Conservation (phyloP, 1,140 invertebrate species). For the Sogatella furcifera region DNA sequence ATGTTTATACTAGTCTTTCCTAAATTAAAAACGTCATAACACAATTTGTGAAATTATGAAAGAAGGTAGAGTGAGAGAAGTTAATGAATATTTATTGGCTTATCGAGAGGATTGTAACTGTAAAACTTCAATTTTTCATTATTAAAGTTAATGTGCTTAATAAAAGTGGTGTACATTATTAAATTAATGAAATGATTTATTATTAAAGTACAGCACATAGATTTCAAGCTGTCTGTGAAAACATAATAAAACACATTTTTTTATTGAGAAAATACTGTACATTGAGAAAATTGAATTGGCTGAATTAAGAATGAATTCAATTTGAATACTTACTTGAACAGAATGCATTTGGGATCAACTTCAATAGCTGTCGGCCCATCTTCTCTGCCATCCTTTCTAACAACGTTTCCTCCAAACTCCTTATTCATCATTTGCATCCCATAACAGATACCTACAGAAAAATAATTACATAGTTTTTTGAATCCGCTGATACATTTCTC, state of each 20-base stretch:
- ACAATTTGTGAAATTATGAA: too few relatives aligned
- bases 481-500: too few relatives aligned
- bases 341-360: conserved; percentile 74
- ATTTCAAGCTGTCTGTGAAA: background rate
- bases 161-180: too few relatives aligned
- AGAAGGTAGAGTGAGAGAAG: too few relatives aligned
- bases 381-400: conserved; percentile 76
- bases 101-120: conserved; percentile 2
- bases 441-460: conserved; percentile 80
- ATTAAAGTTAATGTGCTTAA: too few relatives aligned
- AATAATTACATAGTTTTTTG: too few relatives aligned
- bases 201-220: too few relatives aligned
- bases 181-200: too few relatives aligned
- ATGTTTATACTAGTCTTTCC: too few relatives aligned
- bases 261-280: too few relatives aligned
- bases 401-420: conserved; percentile 90
- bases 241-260: background rate
- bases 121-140: background rate
- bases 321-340: conserved; percentile 76
- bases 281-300: background rate
- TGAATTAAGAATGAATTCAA: background rate
- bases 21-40: too few relatives aligned
- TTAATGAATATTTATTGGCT: too few relatives aligned
- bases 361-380: conserved; percentile 91
- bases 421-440: conserved; percentile 99